Evolutionary conservation across 2,888 invertebrate species (phyloP), one percentile per base, ranked within the genome.

Genomic region (Lithosia quadra): DNA sequence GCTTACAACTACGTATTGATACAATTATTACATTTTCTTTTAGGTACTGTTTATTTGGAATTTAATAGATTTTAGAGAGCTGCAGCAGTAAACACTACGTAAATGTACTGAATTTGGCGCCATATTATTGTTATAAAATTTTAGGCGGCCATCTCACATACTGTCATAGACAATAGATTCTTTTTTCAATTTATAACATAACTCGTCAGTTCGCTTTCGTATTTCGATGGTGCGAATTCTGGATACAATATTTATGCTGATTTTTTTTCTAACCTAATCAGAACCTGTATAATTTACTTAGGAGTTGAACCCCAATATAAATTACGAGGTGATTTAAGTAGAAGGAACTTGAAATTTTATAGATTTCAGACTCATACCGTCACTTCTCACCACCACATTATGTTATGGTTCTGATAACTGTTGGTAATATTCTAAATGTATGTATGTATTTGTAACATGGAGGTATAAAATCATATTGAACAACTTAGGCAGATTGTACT

Each of bases 311-410:
- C 88, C 91, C 92, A 91, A 91, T 83, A 93, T 95, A 95, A 95
- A 95, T 95, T 93, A 94, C 91, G 95, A 94, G 95, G 95, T 95
- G 95, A 95, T 95, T 95, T 90, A 90, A 94, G 94, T 92, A 94
- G 94, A 94, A 95, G 93, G 91, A 93, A 90, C 89, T 84, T 88
- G 85, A 86, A 86, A 86, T 86, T 84, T 85, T 83, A 81, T 84
- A 88, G 89, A 90, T 88, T 84, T 88, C 83, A 90, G 91, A 91
- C 89, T 88, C 80, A 79, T 78, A 86, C 80, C 84, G 90, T 91
- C 91, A 92, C 93, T 92, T 91, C 88, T 93, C 89, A 93, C 93
- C 95, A 92, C 91, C 92, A 90, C 85, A 79, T 79, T 75, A 71
- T 60, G 67, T 70, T 83, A 88, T 91, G 94, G 94, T 93, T 94